Percentiles rank a stretch among this genome's conserved stretches.
These are phyloP conservation scores for Sinelater perroti DNA, from an alignment of 2,888 invertebrate species.

Conservation along the genomic window DNA sequence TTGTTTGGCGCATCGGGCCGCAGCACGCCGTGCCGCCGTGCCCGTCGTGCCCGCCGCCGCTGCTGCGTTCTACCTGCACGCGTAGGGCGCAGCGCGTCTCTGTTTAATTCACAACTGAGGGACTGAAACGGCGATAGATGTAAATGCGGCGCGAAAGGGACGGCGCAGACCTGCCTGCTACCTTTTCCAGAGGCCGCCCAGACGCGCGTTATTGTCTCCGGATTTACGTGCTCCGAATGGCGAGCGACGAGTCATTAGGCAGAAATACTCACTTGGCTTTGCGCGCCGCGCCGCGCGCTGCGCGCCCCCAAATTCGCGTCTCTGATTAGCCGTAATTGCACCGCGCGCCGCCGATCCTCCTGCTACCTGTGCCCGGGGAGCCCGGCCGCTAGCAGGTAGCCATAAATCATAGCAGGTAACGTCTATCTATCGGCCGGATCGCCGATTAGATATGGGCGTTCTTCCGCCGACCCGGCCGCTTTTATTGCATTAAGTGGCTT, in stretches of 20 bases:
- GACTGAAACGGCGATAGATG: conserved; percentile 45
- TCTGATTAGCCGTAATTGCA: conserved; percentile 25
- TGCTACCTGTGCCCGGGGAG: conserved; percentile 45
- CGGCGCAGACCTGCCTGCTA: conserved; percentile 48
- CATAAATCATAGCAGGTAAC: conserved; percentile 57
- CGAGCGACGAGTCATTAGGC: conserved; percentile 47
- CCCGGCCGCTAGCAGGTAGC: conserved; percentile 44
- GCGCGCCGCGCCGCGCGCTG: no score
- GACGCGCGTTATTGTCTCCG: conserved; percentile 54
- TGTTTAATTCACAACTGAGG: conserved; percentile 47
- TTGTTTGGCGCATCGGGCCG: conserved; percentile 35
- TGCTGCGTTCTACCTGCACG: conserved; percentile 38
- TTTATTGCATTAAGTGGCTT: conserved; percentile 15
- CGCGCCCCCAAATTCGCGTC: conserved; percentile 15
- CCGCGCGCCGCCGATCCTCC: conserved; percentile 14
- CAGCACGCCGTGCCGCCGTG: conserved; percentile 36
- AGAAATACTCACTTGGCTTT: conserved; percentile 39
- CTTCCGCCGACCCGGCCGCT: conserved; percentile 34
- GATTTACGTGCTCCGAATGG: conserved; percentile 54
- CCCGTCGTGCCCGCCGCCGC: no score
- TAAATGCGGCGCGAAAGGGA: conserved; percentile 46
- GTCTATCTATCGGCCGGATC: conserved; percentile 56
- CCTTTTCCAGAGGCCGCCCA: conserved; percentile 51
- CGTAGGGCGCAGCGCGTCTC: conserved; percentile 44
- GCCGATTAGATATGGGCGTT: conserved; percentile 58